Evolutionary conservation across 2,797 vertebrate genomes (phyloP).

Genomic region (Euphonia xanthogaster): DNA sequence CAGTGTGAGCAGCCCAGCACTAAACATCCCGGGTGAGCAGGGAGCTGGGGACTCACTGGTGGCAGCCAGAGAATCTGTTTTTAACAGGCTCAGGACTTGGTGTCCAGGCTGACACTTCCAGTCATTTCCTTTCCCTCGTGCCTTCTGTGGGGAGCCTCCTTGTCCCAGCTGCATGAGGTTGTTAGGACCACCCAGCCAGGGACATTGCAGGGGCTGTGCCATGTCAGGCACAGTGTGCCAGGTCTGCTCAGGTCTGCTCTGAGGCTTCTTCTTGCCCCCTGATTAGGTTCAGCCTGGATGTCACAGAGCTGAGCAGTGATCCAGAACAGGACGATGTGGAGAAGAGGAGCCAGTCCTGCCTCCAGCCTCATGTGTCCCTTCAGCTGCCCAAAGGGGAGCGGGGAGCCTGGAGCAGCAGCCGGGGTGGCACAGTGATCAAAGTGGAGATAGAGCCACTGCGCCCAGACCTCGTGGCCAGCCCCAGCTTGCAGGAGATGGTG

Average conservation of each 20-base stretch:
- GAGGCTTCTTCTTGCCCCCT: neutral
- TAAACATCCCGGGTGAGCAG: neutral
- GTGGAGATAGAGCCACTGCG: neutral
- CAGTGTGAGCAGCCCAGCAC: neutral
- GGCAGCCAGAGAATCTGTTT: neutral
- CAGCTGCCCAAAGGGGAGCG: conserved; percentile 24
- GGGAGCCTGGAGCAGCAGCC: conserved; percentile 37
- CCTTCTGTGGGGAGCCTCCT: neutral
- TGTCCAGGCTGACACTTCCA: neutral
- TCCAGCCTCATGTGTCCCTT: neutral
- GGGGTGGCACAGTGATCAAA: neutral
- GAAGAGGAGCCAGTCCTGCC: conserved; percentile 45
- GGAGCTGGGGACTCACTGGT: neutral
- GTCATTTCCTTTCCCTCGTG: neutral
- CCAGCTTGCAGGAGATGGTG: neutral
- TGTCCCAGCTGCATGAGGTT: neutral
- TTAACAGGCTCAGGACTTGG: neutral
- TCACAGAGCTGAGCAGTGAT: conserved; percentile 77
- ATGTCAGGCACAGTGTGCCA: accelerated
- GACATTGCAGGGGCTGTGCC: neutral
- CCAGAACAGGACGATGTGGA: conserved; percentile 76
- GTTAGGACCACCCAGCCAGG: neutral
- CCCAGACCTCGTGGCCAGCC: neutral
- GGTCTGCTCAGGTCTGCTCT: neutral
- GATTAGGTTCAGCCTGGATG: conserved; percentile 84